phyloP scores from a whole-genome alignment of 1,140 invertebrate species.

The Trissolcus basalis region DNA sequence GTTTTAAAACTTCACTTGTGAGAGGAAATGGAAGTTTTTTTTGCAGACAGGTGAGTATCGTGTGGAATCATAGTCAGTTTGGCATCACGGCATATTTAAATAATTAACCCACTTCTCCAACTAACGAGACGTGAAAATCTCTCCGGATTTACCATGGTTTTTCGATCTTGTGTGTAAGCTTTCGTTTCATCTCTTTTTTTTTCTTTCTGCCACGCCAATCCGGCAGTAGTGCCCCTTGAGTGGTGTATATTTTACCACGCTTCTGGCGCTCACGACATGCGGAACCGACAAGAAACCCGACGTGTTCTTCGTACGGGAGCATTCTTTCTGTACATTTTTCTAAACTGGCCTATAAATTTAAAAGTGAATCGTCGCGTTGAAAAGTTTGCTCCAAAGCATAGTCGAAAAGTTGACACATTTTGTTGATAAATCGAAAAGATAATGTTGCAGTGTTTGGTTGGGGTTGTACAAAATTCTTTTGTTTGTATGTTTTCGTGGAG shows the following conservation, averaged over 20 bases:
- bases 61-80: too few species aligned
- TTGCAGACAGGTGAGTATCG: too few species aligned
- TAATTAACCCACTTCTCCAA: too few species aligned
- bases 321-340: background rate
- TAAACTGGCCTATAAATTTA: constrained; percentile 10
- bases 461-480: too few species aligned
- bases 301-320: constrained; percentile 5
- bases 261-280: constrained; percentile 15
- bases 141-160: constrained; percentile 34
- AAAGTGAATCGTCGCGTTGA: constrained; percentile 8
- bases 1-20: too few species aligned
- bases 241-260: constrained; percentile 45
- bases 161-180: constrained; percentile 14
- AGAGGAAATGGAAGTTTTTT: too few species aligned
- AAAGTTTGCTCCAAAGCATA: background rate
- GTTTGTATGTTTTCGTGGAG: too few species aligned
- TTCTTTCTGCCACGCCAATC: constrained; percentile 33
- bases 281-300: constrained; percentile 9
- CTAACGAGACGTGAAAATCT: constrained; percentile 12
- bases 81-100: too few species aligned
- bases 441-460: too few species aligned
- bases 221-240: constrained; percentile 38
- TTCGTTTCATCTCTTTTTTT: constrained; percentile 29
- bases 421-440: too few species aligned
- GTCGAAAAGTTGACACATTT: too few species aligned